Evolutionary conservation across 2,888 invertebrate species (phyloP).

Genomic region (Drosophila merina): DNA sequence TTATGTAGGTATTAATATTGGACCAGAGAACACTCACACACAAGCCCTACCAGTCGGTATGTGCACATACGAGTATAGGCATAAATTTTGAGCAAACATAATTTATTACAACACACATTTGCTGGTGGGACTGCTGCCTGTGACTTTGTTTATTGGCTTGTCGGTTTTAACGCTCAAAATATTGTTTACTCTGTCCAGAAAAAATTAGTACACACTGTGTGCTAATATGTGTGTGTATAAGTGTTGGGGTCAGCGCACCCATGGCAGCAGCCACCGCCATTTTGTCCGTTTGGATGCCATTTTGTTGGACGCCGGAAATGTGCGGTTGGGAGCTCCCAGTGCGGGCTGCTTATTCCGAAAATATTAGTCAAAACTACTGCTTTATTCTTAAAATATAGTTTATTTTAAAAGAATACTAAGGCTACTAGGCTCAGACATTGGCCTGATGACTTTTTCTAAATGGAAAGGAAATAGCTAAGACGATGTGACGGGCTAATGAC

Average conservation of each 20-base stretch:
- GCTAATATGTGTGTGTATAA: constrained; percentile 3
- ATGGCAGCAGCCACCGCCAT: constrained; percentile 52
- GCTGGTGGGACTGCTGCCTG: constrained; percentile 28
- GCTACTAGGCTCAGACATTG: too few species aligned
- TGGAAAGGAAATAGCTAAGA: neutral
- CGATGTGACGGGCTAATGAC: neutral
- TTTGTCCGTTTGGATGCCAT: constrained; percentile 52
- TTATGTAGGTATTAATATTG: constrained; percentile 79
- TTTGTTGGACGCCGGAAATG: constrained; percentile 20
- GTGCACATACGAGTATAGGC: constrained; percentile 27
- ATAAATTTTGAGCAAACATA: constrained; percentile 77
- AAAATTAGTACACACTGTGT: constrained; percentile 38
- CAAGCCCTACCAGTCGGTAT: constrained; percentile 11
- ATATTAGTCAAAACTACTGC: neutral
- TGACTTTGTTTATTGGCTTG: constrained; percentile 53
- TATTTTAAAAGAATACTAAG: too few species aligned
- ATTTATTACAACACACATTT: constrained; percentile 66
- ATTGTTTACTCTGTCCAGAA: constrained; percentile 39
- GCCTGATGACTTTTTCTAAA: too few species aligned
- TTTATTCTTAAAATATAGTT: neutral
- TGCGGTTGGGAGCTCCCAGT: neutral
- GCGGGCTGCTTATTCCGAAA: too few species aligned
- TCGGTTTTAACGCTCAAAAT: constrained; percentile 52
- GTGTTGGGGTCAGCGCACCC: constrained; percentile 64
- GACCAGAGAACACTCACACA: constrained; percentile 57